Evolutionary conservation across 2,888 invertebrate species (phyloP), one percentile per base, ranked within the genome.

Genomic region (Deilephila elpenor): DNA sequence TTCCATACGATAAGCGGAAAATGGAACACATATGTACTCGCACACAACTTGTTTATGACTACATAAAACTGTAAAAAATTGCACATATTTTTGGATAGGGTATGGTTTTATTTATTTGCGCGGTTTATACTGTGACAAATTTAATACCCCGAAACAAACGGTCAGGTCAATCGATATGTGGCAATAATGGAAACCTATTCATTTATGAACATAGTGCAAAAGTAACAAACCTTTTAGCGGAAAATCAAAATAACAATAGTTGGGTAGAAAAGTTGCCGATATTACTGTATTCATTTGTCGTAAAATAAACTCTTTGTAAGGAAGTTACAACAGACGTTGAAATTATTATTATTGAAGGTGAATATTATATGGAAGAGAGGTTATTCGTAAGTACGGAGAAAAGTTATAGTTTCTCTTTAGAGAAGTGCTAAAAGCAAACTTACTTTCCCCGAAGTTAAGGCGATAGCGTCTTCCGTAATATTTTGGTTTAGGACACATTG

Each of bases 1-100:
- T 67, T 67, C 51, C 67, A 67, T 25, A 67, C 67, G 51, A 51
- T 67, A 67, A 64, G 20, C 44, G 64, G 64, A 44, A 44, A 67
- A 67, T 67, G 51, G 51, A 51, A 67, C 64, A 20, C n/a, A 64
- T 51, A 25, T 25, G 6, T 67, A 67, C 67, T 14, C 6, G 44
- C 25, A 25, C 51, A 51, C 7, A 51, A 67, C 20, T 51, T 29
- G 51, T 67, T 67, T 67, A 67, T 25, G 51, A 67, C 51, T 1
- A 20, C 51, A 51, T 56, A 67, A 64, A 64, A 20, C n/a, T 44
- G 25, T 44, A 44, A 25, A 51, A 51, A 44, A 11, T 44, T 11
- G 44, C 6, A 20, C 37, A 37, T 64, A 37, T 44, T 37, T 37
- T 20, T 56, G 19, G 56, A n/a, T n/a, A 56, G 19, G 56, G 5